Evolutionary conservation across 2,113 vertebrate species (phyloP), one percentile per base, ranked within the genome.

Genomic region (Diadophis punctatus): DNA sequence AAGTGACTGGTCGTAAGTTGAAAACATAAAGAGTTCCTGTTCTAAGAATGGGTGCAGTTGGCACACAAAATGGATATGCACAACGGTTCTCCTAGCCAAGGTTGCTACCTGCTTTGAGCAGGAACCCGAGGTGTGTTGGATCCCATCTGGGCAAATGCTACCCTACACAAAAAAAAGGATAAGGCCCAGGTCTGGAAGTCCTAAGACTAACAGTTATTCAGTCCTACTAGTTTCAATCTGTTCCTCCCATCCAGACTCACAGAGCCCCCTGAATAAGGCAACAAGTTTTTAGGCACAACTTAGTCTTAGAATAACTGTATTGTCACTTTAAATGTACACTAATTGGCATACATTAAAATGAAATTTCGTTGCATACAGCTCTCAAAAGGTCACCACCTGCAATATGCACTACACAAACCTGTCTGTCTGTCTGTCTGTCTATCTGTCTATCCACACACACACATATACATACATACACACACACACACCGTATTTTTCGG

Each of bases 381-480:
- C 22, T 58, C 56, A 58, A 58, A 58, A 56, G 55, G 22, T 23
- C 56, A 58, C 23, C 23, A 56, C 22, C 22, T 56, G 22, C 55
- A 58, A 25, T 58, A 58, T 58, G 25, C 8, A 8, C 23, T 58
- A 58, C 56, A 25, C 25, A 58, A 58, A 58, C 55, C 10, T 51
- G 11, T 11, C 51, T 51, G 11, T 2, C 49, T 12, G 2, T 12
- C 51, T 0, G 9, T 10, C 10, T 11, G 0, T 10, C 51, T 12
- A 10, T 0, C 51, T 51, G 10, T 51, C 51, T 51, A 10, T 51
- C 51, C 1, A 1, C 1, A 48, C 1, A 8, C 1, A 49, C 48
- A 8, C 8, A 49, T 8, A 8, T 6, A 49, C 48, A 3, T n/a
- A n/a, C n/a, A n/a, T n/a, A n/a, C n/a, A n/a, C n/a, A n/a, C n/a